Evolutionary conservation across 2,888 invertebrate species (phyloP).

Genomic region (Conomelus anceps): DNA sequence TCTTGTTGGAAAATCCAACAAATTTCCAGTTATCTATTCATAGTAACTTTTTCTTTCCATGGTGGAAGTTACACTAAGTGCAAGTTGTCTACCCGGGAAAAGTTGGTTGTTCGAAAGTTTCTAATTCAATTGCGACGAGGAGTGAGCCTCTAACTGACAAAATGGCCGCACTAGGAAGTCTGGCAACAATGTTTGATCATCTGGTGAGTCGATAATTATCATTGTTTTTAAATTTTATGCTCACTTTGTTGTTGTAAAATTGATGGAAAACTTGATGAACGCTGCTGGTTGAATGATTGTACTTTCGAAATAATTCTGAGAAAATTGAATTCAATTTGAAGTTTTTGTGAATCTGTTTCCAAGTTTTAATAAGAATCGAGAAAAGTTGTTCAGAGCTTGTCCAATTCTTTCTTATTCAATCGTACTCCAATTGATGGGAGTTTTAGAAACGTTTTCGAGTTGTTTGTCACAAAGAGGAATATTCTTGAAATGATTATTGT

Average conservation of each 20-base stretch:
- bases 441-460: neutral
- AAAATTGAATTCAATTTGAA: neutral
- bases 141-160: neutral
- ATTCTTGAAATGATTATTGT: too few species aligned
- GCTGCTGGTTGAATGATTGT: too few species aligned
- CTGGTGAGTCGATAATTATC: neutral
- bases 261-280: neutral
- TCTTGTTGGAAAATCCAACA: neutral
- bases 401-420: neutral
- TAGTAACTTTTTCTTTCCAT: neutral
- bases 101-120: neutral
- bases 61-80: neutral
- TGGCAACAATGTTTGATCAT: neutral
- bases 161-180: neutral
- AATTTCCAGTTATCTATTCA: neutral
- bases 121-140: neutral
- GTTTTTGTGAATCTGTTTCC: neutral
- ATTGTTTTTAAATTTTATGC: neutral
- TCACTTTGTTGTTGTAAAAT: neutral
- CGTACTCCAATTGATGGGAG: neutral
- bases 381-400: neutral
- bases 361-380: neutral
- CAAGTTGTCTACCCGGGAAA: neutral
- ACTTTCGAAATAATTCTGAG: neutral
- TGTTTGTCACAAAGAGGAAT: too few species aligned